These are phyloP conservation scores for Acyrthosiphon pisum DNA, from an alignment of 1,140 invertebrate species.

Conservation along the genomic window DNA sequence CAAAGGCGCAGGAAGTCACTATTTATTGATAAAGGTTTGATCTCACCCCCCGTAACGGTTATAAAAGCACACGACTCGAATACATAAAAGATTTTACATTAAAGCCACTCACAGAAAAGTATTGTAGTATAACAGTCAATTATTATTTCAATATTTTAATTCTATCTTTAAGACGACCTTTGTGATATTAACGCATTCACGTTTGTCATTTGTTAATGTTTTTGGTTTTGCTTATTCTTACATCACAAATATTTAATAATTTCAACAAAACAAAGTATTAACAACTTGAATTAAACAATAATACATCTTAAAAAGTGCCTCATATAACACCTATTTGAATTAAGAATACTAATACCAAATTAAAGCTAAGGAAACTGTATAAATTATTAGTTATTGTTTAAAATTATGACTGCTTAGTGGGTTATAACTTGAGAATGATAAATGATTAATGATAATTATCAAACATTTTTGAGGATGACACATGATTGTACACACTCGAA, in stretches of 20 bases:
- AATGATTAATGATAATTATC: background rate
- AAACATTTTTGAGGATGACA: background rate
- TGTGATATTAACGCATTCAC: background rate
- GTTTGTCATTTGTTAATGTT: background rate
- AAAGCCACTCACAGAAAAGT: background rate
- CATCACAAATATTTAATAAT: background rate
- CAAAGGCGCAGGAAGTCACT: conserved; percentile 30
- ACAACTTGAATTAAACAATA: background rate
- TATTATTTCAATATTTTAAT: background rate
- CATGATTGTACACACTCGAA: background rate
- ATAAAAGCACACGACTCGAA: background rate
- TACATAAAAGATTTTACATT: background rate
- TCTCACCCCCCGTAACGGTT: background rate
- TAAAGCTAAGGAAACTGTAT: background rate
- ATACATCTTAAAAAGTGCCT: background rate
- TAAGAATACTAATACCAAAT: background rate
- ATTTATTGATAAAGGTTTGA: conserved; percentile 51
- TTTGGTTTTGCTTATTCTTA: background rate
- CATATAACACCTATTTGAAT: background rate
- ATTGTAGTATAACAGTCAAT: background rate
- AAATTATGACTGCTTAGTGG: background rate
- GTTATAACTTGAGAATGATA: background rate
- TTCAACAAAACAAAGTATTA: background rate
- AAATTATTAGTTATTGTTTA: conserved; percentile 11
- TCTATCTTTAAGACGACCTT: background rate